Evolutionary conservation across 2,888 invertebrate species (phyloP), one percentile per base, ranked within the genome.

Genomic region (Agrotis ipsilon): DNA sequence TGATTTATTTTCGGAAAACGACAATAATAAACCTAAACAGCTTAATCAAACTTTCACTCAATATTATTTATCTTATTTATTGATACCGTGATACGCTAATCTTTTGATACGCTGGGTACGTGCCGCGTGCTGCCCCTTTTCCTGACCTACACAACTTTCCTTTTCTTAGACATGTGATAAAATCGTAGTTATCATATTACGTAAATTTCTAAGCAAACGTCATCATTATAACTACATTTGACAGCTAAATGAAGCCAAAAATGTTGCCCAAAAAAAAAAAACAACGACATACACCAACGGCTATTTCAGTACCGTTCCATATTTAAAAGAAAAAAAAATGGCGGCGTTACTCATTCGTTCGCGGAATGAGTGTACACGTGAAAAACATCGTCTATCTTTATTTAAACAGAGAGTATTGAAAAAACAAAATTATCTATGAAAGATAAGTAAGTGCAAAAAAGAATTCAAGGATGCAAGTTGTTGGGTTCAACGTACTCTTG

Each of bases 401-500:
- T 84, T 73, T 81, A 84, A 67, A 82, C 78, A 75, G 77, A 61
- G 72, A 61, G 72, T 77, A 81, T 86, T 81, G 81, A 80, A 86
- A 89, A 89, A 91, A 89, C 88, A 87, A 87, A 85, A 84, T 92
- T 92, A 93, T 93, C 93, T 92, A 92, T 88, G 78, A 85, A 88
- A 81, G 84, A 87, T 91, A 91, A 83, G 80, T 91, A 91, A 75
- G 79, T 79, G 81, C 89, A 91, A 78, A 90, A 92, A 91, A 91
- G 91, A 89, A 87, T 93, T 93, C 95, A 95, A 95, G 95, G 95
- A 94, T 93, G 88, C 88, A 82, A 66, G 68, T 68, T 60, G 48
- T 39, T 76, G 88, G 82, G 96, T 94, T 95, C 95, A 95, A 90
- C 83, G 94, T 81, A 88, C 95, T 82, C 84, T 77, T 95, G 95